A percentile compares a stretch with the other conserved stretches of the same genome.
These are phyloP conservation scores for Papilio polytes DNA, from an alignment of 1,140 invertebrate genomes.

Conservation along the genomic window DNA sequence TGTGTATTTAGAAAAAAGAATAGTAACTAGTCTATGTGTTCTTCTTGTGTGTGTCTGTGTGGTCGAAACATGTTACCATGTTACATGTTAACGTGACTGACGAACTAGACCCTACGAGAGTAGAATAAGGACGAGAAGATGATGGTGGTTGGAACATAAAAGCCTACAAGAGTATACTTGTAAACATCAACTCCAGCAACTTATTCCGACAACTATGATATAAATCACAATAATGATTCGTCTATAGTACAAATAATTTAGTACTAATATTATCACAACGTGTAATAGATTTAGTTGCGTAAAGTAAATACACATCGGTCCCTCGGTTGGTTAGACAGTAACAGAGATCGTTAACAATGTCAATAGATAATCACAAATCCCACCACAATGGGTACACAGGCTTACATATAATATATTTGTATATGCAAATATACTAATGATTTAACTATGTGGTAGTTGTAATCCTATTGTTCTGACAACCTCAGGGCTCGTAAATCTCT, in stretches of 20 bases:
- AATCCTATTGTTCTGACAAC: neutral
- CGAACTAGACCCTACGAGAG: too few species aligned
- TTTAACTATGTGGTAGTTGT: neutral
- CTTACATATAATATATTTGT: neutral
- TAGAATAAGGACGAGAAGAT: too few species aligned
- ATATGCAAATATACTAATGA: conserved; percentile 26
- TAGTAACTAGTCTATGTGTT: too few species aligned
- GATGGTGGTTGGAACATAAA: too few species aligned
- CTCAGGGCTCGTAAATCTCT: neutral
- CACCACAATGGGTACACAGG: conserved; percentile 2
- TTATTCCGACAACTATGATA: too few species aligned
- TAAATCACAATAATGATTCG: too few species aligned
- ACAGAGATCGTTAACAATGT: conserved; percentile 15
- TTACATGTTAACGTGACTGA: too few species aligned
- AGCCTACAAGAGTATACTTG: too few species aligned
- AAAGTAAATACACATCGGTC: neutral
- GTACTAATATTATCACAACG: neutral
- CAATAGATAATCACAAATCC: conserved; percentile 1
- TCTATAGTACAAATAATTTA: neutral
- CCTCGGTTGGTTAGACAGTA: neutral
- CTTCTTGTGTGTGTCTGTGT: too few species aligned
- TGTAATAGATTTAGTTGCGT: conserved; percentile 9
- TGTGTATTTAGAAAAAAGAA: too few species aligned
- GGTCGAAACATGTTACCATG: too few species aligned
- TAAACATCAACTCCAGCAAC: too few species aligned